phyloP scores from a whole-genome alignment of 2,797 vertebrate genomes.

The Rhinophrynus dorsalis region DNA sequence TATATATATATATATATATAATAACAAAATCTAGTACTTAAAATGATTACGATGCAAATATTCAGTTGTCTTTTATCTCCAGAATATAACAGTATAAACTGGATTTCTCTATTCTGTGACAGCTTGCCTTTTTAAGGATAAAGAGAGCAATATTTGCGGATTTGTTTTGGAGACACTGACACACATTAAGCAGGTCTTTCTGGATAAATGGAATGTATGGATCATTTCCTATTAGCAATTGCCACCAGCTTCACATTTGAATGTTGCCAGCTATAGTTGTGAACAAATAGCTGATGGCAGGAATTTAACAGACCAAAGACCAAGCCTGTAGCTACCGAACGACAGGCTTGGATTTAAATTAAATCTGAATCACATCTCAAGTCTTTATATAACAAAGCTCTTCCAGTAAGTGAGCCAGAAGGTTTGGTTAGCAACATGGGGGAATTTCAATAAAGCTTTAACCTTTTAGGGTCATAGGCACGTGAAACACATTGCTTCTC shows the following conservation, averaged over 20 bases:
- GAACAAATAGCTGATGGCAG: constrained; percentile 27
- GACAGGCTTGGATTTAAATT: constrained; percentile 7
- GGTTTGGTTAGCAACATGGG: not conserved
- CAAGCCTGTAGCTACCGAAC: not conserved
- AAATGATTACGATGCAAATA: too few species aligned
- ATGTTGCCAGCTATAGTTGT: not conserved
- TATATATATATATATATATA: too few species aligned
- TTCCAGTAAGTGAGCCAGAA: constrained; percentile 17
- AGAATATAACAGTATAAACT: too few species aligned
- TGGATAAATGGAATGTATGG: not conserved
- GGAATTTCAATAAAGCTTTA: constrained; percentile 12
- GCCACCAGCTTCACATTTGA: not conserved
- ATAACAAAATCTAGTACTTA: too few species aligned
- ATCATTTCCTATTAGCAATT: not conserved
- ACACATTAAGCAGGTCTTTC: not conserved
- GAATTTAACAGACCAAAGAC: constrained; percentile 7
- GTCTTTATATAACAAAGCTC: constrained; percentile 10
- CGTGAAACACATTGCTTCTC: too few species aligned
- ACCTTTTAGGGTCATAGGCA: not conserved
- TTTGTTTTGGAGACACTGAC: not conserved
- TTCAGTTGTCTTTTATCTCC: too few species aligned
- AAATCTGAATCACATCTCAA: constrained; percentile 27
- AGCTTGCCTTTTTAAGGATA: too few species aligned
- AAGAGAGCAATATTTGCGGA: not conserved
- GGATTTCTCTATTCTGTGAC: too few species aligned